These are phyloP conservation scores for Digitonthophagus gazella DNA, from an alignment of 2,888 invertebrate genomes.

Conservation along the genomic window DNA sequence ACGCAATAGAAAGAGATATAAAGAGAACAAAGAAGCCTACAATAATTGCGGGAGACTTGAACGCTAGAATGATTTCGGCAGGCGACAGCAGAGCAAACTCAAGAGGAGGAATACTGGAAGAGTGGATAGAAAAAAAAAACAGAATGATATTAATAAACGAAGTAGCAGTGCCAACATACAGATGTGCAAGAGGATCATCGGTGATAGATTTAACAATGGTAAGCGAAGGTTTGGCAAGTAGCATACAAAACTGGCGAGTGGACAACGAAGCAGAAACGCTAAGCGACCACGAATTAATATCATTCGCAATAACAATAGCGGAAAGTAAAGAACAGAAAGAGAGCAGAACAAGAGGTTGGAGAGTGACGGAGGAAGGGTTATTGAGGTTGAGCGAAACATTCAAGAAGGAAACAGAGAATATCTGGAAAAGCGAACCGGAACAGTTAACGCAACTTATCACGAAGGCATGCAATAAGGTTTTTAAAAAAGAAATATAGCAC, in stretches of 20 bases:
- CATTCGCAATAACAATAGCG: conserved; percentile 1
- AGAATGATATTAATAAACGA: conserved; percentile 18
- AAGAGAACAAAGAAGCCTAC: too few species aligned
- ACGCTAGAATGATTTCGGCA: conserved; percentile 19
- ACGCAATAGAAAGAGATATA: conserved; percentile 21
- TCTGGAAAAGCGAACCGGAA: neutral
- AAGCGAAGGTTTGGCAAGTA: neutral
- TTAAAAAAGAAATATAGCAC: too few species aligned
- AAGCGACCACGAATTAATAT: conserved; percentile 12
- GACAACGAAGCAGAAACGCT: conserved; percentile 1
- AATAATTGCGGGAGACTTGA: conserved; percentile 22
- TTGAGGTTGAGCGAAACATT: neutral
- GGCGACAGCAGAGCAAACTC: conserved; percentile 12
- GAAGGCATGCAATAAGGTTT: neutral
- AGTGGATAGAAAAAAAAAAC: conserved; percentile 18
- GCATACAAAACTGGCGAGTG: conserved; percentile 19
- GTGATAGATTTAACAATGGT: conserved; percentile 25
- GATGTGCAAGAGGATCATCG: conserved; percentile 16
- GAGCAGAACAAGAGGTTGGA: neutral
- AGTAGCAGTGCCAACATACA: conserved; percentile 22
- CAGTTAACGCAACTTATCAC: neutral
- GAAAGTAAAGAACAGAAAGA: neutral
- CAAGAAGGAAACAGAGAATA: too few species aligned
- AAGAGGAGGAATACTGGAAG: conserved; percentile 23
- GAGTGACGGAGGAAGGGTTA: neutral